phyloP scores from a whole-genome alignment of 2,797 vertebrate species.

The Silurus aristotelis region DNA sequence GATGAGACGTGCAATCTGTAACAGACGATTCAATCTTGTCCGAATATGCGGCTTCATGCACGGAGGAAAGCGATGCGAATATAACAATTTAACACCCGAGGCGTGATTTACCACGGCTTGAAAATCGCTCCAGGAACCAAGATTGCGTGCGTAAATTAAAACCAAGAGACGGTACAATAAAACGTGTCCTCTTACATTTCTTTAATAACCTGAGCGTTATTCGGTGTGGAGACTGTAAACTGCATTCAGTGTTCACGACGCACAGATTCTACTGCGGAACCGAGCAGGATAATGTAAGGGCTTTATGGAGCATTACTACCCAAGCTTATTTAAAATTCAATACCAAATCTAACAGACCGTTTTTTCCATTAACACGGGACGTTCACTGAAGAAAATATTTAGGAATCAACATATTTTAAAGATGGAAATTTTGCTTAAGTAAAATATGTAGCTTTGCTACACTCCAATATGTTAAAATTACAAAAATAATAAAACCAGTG shows the following conservation, averaged over 20 bases:
- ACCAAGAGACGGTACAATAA: not conserved
- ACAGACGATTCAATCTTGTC: conserved; percentile 1
- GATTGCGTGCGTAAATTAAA: conserved; percentile 4
- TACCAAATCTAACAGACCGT: not conserved
- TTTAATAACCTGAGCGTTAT: conserved; percentile 4
- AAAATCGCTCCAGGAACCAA: not conserved
- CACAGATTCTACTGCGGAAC: not conserved
- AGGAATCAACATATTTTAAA: too few relatives aligned
- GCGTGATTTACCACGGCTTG: not conserved
- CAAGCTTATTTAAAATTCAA: not conserved
- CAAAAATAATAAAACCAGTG: too few relatives aligned
- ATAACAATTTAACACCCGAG: not conserved
- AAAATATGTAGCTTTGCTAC: too few relatives aligned
- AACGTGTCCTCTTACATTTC: not conserved
- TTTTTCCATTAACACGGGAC: not conserved
- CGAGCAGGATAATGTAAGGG: not conserved
- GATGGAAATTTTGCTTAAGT: too few relatives aligned
- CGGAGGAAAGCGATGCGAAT: conserved; percentile 1
- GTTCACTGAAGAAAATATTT: not conserved
- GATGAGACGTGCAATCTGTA: conserved; percentile 1
- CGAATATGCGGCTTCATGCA: not conserved
- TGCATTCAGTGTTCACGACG: not conserved
- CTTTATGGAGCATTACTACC: not conserved
- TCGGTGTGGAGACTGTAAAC: not conserved
- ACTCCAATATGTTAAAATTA: too few relatives aligned